Evolutionary conservation across 2,888 invertebrate species (phyloP).

Genomic region (Dermolepida albohirtum): DNA sequence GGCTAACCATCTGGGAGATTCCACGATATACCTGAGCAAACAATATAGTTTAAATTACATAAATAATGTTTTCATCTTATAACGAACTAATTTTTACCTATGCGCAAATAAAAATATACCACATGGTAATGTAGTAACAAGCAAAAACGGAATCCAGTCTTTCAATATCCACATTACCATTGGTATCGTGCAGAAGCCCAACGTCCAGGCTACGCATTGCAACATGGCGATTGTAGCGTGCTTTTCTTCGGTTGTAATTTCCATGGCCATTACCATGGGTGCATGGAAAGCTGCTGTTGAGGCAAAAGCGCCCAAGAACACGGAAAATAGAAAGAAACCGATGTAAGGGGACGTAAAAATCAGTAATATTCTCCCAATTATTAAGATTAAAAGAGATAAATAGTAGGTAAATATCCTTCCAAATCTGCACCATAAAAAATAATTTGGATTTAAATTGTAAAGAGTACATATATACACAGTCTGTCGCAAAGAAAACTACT

Average conservation of each 20-base stretch:
- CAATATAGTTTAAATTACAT: background rate
- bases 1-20: conserved; percentile 75
- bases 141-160: conserved; percentile 67
- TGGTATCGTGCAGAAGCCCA: conserved; percentile 67
- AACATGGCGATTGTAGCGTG: conserved; percentile 67
- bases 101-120: conserved; percentile 63
- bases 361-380: conserved; percentile 62
- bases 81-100: conserved; percentile 59
- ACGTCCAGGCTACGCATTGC: conserved; percentile 68
- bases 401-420: conserved; percentile 68
- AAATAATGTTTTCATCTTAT: background rate
- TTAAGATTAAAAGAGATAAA: conserved; percentile 63
- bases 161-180: conserved; percentile 67
- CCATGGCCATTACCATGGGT: conserved; percentile 68
- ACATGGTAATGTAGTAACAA: conserved; percentile 66
- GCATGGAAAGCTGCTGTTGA: conserved; percentile 66
- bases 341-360: background rate
- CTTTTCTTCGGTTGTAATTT: conserved; percentile 67
- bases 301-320: conserved; percentile 64
- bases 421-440: conserved; percentile 58
- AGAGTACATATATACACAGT: no score
- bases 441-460: conserved; percentile 13
- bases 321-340: conserved; percentile 4
- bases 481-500: no score
- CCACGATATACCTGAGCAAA: conserved; percentile 62